Conservation (phyloP, 2,888 invertebrate species). For the Rhimphoctona megacephalus region DNA sequence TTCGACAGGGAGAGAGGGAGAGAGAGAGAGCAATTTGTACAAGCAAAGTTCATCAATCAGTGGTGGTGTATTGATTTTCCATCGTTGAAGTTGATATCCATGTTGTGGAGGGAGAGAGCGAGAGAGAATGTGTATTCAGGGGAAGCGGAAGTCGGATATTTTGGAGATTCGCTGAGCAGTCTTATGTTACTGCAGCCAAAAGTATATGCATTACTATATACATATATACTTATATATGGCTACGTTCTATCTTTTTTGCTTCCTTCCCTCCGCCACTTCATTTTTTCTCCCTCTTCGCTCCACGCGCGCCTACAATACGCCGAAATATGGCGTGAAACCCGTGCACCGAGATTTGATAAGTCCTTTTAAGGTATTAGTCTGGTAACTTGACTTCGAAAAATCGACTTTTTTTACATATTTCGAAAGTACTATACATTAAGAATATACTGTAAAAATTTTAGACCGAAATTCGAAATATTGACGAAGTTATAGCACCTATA, state of each 20-base stretch:
- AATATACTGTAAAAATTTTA: too few relatives aligned
- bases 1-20: background rate
- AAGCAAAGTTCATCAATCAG: constrained; percentile 67
- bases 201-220: constrained; percentile 46
- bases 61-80: constrained; percentile 67
- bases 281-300: constrained; percentile 35
- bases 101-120: constrained; percentile 46
- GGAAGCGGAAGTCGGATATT: constrained; percentile 64
- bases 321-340: constrained; percentile 25
- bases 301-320: constrained; percentile 18
- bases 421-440: too few relatives aligned
- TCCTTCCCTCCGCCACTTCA: constrained; percentile 28
- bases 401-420: too few relatives aligned
- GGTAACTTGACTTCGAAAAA: too few relatives aligned
- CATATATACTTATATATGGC: background rate
- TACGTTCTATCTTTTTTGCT: constrained; percentile 20
- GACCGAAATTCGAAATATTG: too few relatives aligned
- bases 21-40: constrained; percentile 41
- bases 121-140: constrained; percentile 27
- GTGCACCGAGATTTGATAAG: background rate
- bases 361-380: too few relatives aligned
- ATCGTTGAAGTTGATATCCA: constrained; percentile 67
- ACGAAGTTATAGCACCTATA: too few relatives aligned
- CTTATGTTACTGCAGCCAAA: constrained; percentile 63
- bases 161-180: constrained; percentile 64